Evolutionary conservation across 2,888 invertebrate genomes (phyloP).

Genomic region (Sisyra nigra): DNA sequence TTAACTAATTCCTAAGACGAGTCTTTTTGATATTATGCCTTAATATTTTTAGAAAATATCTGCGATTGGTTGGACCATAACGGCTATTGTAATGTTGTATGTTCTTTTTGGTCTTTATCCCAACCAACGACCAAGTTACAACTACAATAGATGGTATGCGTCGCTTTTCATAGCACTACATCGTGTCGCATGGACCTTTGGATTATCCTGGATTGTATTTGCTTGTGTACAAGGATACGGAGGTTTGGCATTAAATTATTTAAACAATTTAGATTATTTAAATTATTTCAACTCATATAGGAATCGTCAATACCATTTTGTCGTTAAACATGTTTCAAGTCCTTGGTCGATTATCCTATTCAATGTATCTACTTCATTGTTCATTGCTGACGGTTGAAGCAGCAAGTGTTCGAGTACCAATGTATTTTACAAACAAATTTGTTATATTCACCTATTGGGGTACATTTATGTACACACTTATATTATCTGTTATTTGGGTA

Average conservation of each 20-base stretch:
- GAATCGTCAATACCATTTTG: constrained; percentile 17
- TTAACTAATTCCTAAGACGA: too few relatives aligned
- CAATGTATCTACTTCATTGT: constrained; percentile 11
- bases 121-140: neutral
- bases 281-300: constrained; percentile 16
- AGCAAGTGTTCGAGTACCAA: too few relatives aligned
- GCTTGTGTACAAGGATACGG: constrained; percentile 8
- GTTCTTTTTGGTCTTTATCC: constrained; percentile 2
- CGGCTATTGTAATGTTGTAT: constrained; percentile 1
- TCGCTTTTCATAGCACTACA: constrained; percentile 10
- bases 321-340: neutral
- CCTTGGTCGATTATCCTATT: neutral
- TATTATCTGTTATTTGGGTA: too few relatives aligned
- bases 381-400: neutral
- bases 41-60: neutral
- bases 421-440: too few relatives aligned
- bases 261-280: too few relatives aligned
- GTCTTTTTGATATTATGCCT: too few relatives aligned
- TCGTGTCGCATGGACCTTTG: constrained; percentile 11
- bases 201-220: constrained; percentile 12
- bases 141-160: neutral
- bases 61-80: neutral
- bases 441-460: too few relatives aligned
- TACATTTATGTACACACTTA: too few relatives aligned
- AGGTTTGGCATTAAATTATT: constrained; percentile 7